Evolutionary conservation across 2,797 vertebrate genomes (phyloP).

Genomic region (Capromys pilorides): DNA sequence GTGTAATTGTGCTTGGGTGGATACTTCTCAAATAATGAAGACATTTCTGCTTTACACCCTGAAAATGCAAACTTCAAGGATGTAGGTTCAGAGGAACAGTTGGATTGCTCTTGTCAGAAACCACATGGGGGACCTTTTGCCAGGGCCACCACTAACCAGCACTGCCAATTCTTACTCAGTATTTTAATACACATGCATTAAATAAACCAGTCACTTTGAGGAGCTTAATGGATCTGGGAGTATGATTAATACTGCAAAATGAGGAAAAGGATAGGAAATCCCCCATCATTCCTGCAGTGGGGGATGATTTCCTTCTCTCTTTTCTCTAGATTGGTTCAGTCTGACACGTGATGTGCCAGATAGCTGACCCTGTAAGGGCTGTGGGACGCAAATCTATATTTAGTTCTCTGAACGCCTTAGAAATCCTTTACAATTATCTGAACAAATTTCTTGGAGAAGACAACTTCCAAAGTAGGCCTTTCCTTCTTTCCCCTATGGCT

Average conservation of each 20-base stretch:
- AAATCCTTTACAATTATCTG: neutral
- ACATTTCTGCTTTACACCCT: neutral
- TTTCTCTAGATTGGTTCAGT: neutral
- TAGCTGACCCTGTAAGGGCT: neutral
- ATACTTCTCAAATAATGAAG: slow-evolving; percentile 19
- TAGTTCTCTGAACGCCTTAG: neutral
- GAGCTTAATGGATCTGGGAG: neutral
- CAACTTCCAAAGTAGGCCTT: neutral
- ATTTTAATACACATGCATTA: slow-evolving; percentile 22
- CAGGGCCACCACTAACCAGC: neutral
- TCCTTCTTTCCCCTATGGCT: neutral
- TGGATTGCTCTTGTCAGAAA: slow-evolving; percentile 39
- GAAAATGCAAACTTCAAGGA: neutral
- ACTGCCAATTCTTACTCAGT: slow-evolving; percentile 33
- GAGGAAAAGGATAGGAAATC: neutral
- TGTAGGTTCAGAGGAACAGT: neutral
- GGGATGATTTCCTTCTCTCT: neutral
- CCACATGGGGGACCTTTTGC: slow-evolving; percentile 1
- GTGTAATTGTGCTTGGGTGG: neutral
- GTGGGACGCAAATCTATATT: neutral
- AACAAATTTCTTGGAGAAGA: neutral
- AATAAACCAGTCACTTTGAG: neutral
- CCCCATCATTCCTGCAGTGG: neutral
- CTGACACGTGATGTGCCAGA: neutral
- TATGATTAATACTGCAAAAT: neutral